phyloP scores from a whole-genome alignment of 2,888 invertebrate species.

The Diploptera punctata region DNA sequence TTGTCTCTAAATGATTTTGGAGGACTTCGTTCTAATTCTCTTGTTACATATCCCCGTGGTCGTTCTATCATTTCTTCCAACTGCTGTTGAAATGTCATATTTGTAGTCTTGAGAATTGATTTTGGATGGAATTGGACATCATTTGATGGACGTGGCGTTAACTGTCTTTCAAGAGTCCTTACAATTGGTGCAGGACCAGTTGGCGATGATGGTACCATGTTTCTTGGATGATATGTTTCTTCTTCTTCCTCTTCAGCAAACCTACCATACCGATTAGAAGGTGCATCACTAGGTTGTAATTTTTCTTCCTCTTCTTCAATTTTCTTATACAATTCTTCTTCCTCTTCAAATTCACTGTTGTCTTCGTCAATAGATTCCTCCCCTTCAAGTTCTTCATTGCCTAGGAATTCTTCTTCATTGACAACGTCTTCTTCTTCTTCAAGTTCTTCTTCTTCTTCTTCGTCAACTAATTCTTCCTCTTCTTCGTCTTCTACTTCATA shows the following conservation, averaged over 20 bases:
- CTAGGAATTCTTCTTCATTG: not conserved
- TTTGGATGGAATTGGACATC: constrained; percentile 68
- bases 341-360: constrained; percentile 32
- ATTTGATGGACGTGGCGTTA: not conserved
- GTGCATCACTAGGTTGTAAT: not conserved
- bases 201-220: constrained; percentile 60
- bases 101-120: constrained; percentile 71
- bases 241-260: constrained; percentile 60
- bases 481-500: constrained; percentile 42
- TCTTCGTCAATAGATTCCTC: not conserved
- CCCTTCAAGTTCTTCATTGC: not conserved
- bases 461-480: constrained; percentile 35
- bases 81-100: constrained; percentile 38
- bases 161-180: not conserved
- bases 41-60: constrained; percentile 48
- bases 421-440: constrained; percentile 11
- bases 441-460: constrained; percentile 34
- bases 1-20: not conserved
- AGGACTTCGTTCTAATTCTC: constrained; percentile 2
- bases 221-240: constrained; percentile 72
- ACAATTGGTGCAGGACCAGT: constrained; percentile 57
- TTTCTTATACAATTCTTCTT: constrained; percentile 24
- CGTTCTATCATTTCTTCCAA: constrained; percentile 45
- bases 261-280: not conserved
- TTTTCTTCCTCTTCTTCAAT: constrained; percentile 5